These are phyloP conservation scores for Drosophila simulans DNA, from an alignment of 1,140 invertebrate genomes.

Conservation along the genomic window DNA sequence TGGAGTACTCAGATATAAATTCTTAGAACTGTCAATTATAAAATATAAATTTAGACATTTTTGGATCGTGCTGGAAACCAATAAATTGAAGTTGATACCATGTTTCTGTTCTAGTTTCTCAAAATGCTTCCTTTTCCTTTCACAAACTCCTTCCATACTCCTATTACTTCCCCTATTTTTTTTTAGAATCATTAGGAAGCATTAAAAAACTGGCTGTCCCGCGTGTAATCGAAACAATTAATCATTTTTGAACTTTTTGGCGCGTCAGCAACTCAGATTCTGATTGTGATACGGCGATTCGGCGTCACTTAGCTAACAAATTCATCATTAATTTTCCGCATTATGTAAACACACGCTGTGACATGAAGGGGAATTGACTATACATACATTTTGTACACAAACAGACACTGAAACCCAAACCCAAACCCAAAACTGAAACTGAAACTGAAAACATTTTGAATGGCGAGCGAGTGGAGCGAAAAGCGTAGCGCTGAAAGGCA, in stretches of 20 bases:
- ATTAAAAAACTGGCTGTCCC: conserved; percentile 10
- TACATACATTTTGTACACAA: conserved; percentile 3
- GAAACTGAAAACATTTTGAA: conserved; percentile 61
- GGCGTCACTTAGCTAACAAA: conserved; percentile 56
- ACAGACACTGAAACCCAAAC: conserved; percentile 22
- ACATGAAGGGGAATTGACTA: conserved; percentile 12
- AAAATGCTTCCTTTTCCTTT: not conserved
- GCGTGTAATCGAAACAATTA: conserved; percentile 54
- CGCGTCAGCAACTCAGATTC: conserved; percentile 44
- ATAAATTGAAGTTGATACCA: too few species aligned
- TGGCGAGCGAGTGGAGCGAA: conserved; percentile 8
- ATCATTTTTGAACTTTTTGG: conserved; percentile 66
- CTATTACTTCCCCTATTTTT: conserved; percentile 2
- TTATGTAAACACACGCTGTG: conserved; percentile 68
- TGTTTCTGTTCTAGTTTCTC: too few species aligned
- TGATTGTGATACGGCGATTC: conserved; percentile 21
- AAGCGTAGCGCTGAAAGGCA: conserved; percentile 53
- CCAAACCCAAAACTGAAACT: conserved; percentile 21
- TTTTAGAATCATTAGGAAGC: not conserved
- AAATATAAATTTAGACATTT: too few species aligned
- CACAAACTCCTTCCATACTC: not conserved
- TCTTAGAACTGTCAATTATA: not conserved
- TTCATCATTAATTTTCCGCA: conserved; percentile 79
- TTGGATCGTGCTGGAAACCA: too few species aligned
- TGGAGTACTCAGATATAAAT: not conserved